Conservation (phyloP, 1,140 invertebrate genomes). For the Telenomus remus region DNA sequence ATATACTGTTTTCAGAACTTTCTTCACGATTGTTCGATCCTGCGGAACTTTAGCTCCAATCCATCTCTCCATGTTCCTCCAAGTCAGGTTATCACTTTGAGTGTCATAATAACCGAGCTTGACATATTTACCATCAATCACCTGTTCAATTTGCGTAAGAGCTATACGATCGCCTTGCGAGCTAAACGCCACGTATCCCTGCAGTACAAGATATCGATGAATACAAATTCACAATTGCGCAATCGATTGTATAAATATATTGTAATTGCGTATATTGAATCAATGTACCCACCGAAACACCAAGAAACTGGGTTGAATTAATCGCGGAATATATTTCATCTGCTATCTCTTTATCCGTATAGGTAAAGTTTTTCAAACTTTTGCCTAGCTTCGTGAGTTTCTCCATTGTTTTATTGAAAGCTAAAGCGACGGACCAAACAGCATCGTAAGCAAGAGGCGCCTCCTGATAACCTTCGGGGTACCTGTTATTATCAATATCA, state of each 20-base stretch:
- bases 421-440: slow-evolving; percentile 98
- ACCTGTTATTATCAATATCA: slow-evolving; percentile 87
- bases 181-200: slow-evolving; percentile 96
- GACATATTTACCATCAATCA: slow-evolving; percentile 95
- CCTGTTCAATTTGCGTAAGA: slow-evolving; percentile 98
- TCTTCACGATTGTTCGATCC: slow-evolving; percentile 92
- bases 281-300: slow-evolving; percentile 97
- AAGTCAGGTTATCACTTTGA: slow-evolving; percentile 94
- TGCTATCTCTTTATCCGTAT: slow-evolving; percentile 95
- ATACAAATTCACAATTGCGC: no score
- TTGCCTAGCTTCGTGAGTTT: slow-evolving; percentile 85
- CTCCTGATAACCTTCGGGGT: slow-evolving; percentile 97
- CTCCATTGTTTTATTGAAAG: slow-evolving; percentile 97
- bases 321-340: slow-evolving; percentile 97
- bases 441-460: slow-evolving; percentile 99
- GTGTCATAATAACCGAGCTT: slow-evolving; percentile 98
- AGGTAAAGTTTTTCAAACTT: slow-evolving; percentile 97
- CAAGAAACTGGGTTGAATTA: slow-evolving; percentile 97
- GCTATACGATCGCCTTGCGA: slow-evolving; percentile 98
- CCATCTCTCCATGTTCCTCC: slow-evolving; percentile 93
- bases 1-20: slow-evolving; percentile 89
- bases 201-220: slow-evolving; percentile 3
- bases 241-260: no score
- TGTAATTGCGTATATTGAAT: no score
- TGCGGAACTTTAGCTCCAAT: slow-evolving; percentile 91